Percentiles rank a stretch among this genome's conserved stretches.
These are phyloP conservation scores for Graptemys geographica DNA, from an alignment of 2,797 vertebrate species.

Conservation along the genomic window DNA sequence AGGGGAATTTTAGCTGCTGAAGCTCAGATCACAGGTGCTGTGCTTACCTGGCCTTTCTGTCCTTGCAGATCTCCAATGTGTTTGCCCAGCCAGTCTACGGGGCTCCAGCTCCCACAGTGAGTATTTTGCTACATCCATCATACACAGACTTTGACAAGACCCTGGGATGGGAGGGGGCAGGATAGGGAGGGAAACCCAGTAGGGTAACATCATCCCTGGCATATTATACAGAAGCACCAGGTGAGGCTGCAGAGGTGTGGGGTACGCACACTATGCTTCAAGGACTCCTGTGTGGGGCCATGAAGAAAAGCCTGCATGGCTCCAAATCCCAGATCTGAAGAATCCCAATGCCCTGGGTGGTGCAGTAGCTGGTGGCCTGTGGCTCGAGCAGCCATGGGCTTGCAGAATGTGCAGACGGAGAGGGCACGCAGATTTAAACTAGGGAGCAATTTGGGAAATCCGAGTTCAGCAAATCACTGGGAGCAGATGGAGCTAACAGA, in stretches of 20 bases:
- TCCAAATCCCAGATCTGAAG: not conserved
- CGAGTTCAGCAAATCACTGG: not conserved
- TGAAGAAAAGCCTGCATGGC: not conserved
- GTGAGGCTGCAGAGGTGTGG: not conserved
- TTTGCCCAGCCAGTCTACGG: not conserved
- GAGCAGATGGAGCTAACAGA: not conserved
- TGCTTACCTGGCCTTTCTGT: not conserved
- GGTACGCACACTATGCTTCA: not conserved
- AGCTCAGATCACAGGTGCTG: not conserved
- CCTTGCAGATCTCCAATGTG: not conserved
- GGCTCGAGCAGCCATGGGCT: not conserved
- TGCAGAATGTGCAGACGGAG: too few relatives aligned
- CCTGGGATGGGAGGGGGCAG: not conserved
- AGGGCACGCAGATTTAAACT: too few relatives aligned
- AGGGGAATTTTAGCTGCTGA: not conserved
- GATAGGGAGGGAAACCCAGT: not conserved
- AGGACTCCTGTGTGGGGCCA: not conserved
- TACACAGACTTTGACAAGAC: not conserved
- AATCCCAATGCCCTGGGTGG: not conserved
- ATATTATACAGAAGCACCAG: not conserved
- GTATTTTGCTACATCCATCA: not conserved
- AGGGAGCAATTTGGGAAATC: not conserved
- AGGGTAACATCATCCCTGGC: not conserved
- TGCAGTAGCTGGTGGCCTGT: not conserved
- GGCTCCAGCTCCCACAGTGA: not conserved